These are phyloP conservation scores for Philonicus albiceps DNA, from an alignment of 2,888 invertebrate species.

Conservation along the genomic window DNA sequence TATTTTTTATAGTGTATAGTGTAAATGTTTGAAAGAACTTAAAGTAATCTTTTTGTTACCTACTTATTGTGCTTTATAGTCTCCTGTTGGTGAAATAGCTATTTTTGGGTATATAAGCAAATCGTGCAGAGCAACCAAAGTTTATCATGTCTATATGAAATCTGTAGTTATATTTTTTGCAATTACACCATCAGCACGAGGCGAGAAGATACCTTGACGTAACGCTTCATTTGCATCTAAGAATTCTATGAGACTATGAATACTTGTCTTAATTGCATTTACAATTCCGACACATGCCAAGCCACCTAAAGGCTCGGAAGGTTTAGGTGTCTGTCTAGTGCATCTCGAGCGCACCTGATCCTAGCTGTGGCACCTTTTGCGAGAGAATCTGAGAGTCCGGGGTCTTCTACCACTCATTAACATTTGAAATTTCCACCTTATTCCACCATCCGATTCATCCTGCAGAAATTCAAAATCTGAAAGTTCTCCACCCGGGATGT, in stretches of 20 bases:
- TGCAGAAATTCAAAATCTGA: background rate
- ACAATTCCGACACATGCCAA: conserved; percentile 23
- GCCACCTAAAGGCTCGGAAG: background rate
- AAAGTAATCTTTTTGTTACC: background rate
- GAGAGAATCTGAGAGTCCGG: background rate
- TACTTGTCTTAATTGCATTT: conserved; percentile 38
- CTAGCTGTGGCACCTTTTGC: background rate
- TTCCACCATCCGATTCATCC: background rate
- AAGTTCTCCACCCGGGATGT: background rate
- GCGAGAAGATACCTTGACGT: conserved; percentile 8
- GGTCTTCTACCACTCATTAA: conserved; percentile 17
- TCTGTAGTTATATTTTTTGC: background rate
- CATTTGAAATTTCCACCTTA: conserved; percentile 31
- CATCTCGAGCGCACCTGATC: background rate
- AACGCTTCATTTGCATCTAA: conserved; percentile 33
- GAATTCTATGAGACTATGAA: conserved; percentile 19
- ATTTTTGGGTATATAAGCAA: background rate
- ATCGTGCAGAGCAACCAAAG: background rate
- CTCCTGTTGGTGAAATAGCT: background rate
- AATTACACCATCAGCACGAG: background rate
- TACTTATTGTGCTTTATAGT: background rate
- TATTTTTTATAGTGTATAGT: no score
- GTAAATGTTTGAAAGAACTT: background rate
- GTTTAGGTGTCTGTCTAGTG: background rate
- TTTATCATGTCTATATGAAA: background rate